Percentiles rank a stretch among this genome's conserved stretches.
These are phyloP conservation scores for Meloidogyne hapla DNA, from an alignment of 1,140 invertebrate species.

Conservation along the genomic window DNA sequence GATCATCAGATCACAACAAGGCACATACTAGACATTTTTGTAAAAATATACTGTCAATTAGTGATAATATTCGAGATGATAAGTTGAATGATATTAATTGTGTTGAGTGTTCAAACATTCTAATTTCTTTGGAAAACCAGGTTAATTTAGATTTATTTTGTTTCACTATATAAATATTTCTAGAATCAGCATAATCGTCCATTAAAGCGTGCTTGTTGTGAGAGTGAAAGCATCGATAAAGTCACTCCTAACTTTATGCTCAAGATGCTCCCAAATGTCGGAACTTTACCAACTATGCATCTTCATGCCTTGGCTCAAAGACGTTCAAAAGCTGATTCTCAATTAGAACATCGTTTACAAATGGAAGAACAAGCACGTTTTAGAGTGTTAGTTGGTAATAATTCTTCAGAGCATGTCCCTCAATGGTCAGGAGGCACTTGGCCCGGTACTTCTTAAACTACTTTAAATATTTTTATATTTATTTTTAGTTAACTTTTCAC, in stretches of 20 bases:
- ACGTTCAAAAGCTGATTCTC: not conserved
- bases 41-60: not conserved
- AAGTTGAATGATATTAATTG: not conserved
- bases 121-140: not conserved
- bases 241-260: slow-evolving; percentile 1
- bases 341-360: slow-evolving; percentile 2
- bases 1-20: not conserved
- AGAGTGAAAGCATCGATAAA: not conserved
- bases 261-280: not conserved
- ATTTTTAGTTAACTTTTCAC: not conserved
- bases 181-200: not conserved
- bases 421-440: not conserved
- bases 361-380: not conserved
- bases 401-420: not conserved
- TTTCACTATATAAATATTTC: not conserved
- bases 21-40: not conserved
- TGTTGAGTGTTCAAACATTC: not conserved
- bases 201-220: not conserved
- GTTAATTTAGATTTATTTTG: not conserved
- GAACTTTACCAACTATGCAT: not conserved
- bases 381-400: not conserved
- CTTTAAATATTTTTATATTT: too few relatives aligned
- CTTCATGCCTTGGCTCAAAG: slow-evolving; percentile 4
- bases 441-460: not conserved
- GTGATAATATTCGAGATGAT: not conserved